Conservation (phyloP, 2,113 vertebrate genomes). For the Seriola quinqueradiata region DNA sequence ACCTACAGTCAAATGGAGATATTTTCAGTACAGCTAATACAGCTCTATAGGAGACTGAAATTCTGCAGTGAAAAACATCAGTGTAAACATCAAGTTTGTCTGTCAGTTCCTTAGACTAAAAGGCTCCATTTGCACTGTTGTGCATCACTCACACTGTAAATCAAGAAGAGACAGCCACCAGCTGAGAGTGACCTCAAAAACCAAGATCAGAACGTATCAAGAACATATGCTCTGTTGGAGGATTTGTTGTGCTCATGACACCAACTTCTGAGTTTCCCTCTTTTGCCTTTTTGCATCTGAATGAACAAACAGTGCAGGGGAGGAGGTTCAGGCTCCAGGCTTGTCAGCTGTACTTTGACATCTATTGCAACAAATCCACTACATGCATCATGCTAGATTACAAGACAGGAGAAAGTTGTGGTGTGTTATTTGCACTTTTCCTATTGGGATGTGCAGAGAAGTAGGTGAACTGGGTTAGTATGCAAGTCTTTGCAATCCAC, state of each 20-base stretch:
- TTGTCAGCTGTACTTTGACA: background rate
- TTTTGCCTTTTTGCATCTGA: background rate
- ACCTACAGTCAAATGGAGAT: background rate
- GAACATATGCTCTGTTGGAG: background rate
- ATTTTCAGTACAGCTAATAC: background rate
- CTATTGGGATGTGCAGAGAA: background rate
- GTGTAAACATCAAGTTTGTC: background rate
- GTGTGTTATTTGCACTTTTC: background rate
- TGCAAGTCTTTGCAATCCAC: background rate
- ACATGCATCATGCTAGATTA: background rate
- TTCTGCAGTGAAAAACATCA: background rate
- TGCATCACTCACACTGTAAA: background rate
- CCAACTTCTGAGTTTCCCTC: conserved; percentile 2
- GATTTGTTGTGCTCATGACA: no score
- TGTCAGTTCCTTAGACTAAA: no score
- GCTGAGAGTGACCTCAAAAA: background rate
- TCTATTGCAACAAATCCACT: background rate
- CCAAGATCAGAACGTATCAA: background rate
- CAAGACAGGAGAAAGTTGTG: background rate
- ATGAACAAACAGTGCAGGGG: background rate
- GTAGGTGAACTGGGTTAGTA: background rate
- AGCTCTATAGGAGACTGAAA: background rate
- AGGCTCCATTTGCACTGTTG: background rate
- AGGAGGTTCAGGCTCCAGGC: background rate
- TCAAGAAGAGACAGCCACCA: background rate